Base-by-base conservation (phyloP, 2,797 vertebrate species). In the Acrossocheilus wenchowensis region DNA sequence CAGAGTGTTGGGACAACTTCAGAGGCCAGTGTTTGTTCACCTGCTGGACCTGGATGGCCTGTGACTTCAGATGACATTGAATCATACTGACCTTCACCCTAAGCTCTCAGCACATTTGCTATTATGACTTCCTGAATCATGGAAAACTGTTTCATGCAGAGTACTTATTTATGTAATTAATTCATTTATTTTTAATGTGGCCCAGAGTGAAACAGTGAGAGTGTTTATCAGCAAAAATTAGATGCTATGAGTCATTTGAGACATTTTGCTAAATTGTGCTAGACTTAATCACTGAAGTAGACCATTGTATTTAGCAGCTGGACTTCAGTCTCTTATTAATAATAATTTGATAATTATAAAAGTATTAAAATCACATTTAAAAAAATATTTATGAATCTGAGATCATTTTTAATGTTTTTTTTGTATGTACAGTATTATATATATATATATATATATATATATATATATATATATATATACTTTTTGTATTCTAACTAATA, bases 1-100 rank as follows among this genome's bases (percentile, higher is more conserved):
- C 86, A 91, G 88, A 89, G 90, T 83, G 85, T 86, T 88, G 83
- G 88, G 89, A 66, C 81, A 85, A 87, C 82, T 87, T 88, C 71
- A 89, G 54, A 84, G 80, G 86, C 11, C 57, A 85, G 80, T 92
- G 88, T 93, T 93, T 94, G 90, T 91, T 91, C 90, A 93, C 93
- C 92, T 94, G 92, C 86, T 84, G 54, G 85, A 71, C 75, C 72
- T 87, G 50, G 85, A 85, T 84, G 90, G 90, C 88, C 87, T 87
- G 78, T 87, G 89, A 88, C 73, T 81, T 81, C 78, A 80, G 69
- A 86, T 78, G 80, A 84, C 86, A 90, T 87, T 88, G 66, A 87
- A 84, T 89, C 36, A 75, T 62, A 73, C 78, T 88, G 83, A 84
- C 43, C 69, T 43, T 81, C 75, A 83, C 77, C 71, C 10, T 85